Base-by-base conservation (phyloP, 1,140 invertebrate genomes). In the Ctenoplectra terminalis region DNA sequence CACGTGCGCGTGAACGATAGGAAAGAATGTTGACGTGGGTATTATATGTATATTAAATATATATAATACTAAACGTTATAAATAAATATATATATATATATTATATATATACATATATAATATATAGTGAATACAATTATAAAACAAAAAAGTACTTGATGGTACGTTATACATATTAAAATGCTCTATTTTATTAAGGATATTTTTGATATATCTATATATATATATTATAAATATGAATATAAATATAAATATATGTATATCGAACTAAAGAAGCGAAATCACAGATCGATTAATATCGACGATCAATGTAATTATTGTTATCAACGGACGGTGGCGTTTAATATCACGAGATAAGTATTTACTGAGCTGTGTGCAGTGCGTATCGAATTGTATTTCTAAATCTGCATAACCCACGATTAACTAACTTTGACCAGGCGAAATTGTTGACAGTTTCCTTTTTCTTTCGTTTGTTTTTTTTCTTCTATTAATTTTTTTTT, bases 201-300 rank as follows among this genome's bases (percentile, higher is more conserved):
- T 94, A 94, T 94, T 94, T 94, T 93, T 94, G 92, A 93, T 94
- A 94, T 94, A 93, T 89, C 89, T 93, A 92, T 93, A 92, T 91
- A 91, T 91, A 91, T 92, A 90, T 83, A 84, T 70, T 78, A 78
- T 75, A 77, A 70, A 71, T 50, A 79, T 71, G 69, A 87, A 88
- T 91, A 83, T 90, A 90, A 88, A 91, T 92, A 89, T 88, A 91
- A 90, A 90, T 87, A 86, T 90, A 91, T 92, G 86, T 92, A 92
- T 91, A 91, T 93, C 87, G 88, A 92, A 90, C 81, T 88, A 90
- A 81, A 85, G 50, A 79, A 48, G 34, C 48, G n/a, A 54, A 70
- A 79, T 75, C 64, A 86, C 79, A 81, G 77, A 60, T 71, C 72
- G 81, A 64, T 66, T 76, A 52, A n/a, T 72, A 67, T 84, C 70